Evolutionary conservation across 2,888 invertebrate genomes (phyloP).

Genomic region (Sclerodermus sp.): DNA sequence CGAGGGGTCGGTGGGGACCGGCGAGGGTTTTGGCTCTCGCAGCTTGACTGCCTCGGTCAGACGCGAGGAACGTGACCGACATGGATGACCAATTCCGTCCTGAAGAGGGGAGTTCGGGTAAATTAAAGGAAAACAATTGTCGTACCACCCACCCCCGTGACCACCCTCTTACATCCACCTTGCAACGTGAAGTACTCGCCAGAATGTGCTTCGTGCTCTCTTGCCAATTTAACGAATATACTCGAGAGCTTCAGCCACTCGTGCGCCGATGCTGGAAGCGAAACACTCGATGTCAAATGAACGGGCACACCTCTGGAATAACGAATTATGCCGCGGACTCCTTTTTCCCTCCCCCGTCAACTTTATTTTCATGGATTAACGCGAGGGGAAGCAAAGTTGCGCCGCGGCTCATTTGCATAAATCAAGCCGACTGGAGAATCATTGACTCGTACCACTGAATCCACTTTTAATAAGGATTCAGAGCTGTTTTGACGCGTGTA

Average conservation of each 20-base stretch:
- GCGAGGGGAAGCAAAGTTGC: neutral
- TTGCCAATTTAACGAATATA: constrained; percentile 5
- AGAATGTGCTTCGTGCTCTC: constrained; percentile 1
- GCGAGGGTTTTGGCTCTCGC: constrained; percentile 2
- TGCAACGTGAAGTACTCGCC: neutral
- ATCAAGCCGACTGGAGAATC: no score
- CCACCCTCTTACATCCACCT: neutral
- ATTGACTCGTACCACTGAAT: no score
- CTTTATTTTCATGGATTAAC: neutral
- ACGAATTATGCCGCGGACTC: constrained; percentile 1
- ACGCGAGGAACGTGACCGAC: constrained; percentile 28
- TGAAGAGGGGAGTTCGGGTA: constrained; percentile 14
- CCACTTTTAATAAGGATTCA: no score
- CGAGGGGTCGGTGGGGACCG: neutral
- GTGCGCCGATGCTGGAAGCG: constrained; percentile 5
- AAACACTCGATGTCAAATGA: constrained; percentile 7
- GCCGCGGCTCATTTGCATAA: no score
- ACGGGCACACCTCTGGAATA: constrained; percentile 8
- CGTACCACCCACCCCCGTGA: constrained; percentile 9
- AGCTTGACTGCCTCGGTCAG: constrained; percentile 15
- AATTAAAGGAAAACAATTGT: constrained; percentile 39
- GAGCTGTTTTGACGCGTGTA: no score
- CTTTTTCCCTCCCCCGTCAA: neutral
- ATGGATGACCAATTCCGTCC: constrained; percentile 21
- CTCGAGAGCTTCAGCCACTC: neutral